Evolutionary conservation across 1,140 invertebrate species (phyloP).

Genomic region (Drosophila tropicalis): DNA sequence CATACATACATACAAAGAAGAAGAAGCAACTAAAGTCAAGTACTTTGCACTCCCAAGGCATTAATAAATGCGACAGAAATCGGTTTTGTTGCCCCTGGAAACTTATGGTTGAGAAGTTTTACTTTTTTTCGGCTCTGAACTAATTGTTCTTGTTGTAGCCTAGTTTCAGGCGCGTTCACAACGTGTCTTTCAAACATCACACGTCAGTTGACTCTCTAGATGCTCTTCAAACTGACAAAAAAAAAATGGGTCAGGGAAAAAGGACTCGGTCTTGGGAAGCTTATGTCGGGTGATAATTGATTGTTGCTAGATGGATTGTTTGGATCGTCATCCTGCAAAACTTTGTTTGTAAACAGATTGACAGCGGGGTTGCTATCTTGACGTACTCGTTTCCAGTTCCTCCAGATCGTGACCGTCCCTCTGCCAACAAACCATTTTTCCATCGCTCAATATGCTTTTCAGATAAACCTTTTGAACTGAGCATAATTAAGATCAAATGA

Average conservation of each 20-base stretch:
- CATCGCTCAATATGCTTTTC: too few relatives aligned
- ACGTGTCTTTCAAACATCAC: conserved; percentile 39
- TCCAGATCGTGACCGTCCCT: too few relatives aligned
- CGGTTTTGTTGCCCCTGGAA: conserved; percentile 46
- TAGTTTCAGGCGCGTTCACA: conserved; percentile 53
- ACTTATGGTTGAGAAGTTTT: conserved; percentile 49
- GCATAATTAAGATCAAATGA: not conserved
- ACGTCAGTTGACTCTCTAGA: not conserved
- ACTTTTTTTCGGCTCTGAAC: conserved; percentile 28
- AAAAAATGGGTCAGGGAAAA: too few relatives aligned
- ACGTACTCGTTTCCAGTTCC: too few relatives aligned
- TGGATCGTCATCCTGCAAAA: too few relatives aligned
- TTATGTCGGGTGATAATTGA: too few relatives aligned
- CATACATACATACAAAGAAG: not conserved
- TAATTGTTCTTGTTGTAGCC: conserved; percentile 62
- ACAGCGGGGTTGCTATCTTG: too few relatives aligned
- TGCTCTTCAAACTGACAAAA: not conserved
- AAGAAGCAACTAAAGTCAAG: conserved; percentile 19
- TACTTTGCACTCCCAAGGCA: conserved; percentile 48
- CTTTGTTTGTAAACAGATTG: too few relatives aligned
- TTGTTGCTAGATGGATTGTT: too few relatives aligned
- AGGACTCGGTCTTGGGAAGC: too few relatives aligned
- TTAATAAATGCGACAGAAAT: conserved; percentile 46
- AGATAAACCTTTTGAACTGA: not conserved
- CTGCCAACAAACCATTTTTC: too few relatives aligned